Evolutionary conservation across 1,140 invertebrate genomes (phyloP).

Genomic region (Pseudoatta argentina): DNA sequence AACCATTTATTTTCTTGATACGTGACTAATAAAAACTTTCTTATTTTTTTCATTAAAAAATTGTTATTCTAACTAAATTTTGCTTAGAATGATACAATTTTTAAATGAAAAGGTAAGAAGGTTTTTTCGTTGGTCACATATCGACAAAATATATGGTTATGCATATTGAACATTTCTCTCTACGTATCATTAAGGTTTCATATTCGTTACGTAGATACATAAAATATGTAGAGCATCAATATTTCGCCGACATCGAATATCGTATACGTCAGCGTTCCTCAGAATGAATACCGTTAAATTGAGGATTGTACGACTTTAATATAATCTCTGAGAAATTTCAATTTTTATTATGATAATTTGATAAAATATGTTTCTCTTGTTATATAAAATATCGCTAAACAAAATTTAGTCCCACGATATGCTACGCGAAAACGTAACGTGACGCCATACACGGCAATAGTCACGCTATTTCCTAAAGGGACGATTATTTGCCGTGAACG

Average conservation of each 20-base stretch:
- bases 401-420: slow-evolving; percentile 37
- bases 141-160: too few relatives aligned
- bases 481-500: slow-evolving; percentile 44
- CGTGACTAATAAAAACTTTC: too few relatives aligned
- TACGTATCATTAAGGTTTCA: background rate
- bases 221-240: background rate
- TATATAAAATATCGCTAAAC: slow-evolving; percentile 34
- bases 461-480: slow-evolving; percentile 58
- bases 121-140: too few relatives aligned
- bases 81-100: too few relatives aligned
- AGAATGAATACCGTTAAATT: slow-evolving; percentile 8
- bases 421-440: slow-evolving; percentile 28
- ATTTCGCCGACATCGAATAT: background rate
- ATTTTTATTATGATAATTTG: background rate
- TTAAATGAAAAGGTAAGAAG: too few relatives aligned
- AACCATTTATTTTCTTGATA: too few relatives aligned
- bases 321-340: background rate
- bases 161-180: background rate
- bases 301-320: background rate
- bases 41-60: too few relatives aligned
- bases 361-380: background rate
- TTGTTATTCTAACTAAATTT: too few relatives aligned
- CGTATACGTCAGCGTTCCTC: background rate
- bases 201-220: background rate
- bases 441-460: slow-evolving; percentile 7